phyloP scores from a whole-genome alignment of 2,888 invertebrate species.

The Dynastes maya region DNA sequence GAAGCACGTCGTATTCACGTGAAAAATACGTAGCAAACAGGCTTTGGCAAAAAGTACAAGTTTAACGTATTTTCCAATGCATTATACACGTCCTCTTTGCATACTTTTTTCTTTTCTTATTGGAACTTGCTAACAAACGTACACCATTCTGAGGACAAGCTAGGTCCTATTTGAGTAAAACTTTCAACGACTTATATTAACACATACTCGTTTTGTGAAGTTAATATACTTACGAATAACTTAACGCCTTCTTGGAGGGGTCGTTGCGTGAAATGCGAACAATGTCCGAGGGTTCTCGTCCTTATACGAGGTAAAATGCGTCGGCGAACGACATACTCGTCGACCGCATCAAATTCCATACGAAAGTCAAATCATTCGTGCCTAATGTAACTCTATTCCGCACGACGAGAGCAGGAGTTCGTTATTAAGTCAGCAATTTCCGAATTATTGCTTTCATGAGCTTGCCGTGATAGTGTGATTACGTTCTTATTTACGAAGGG shows the following conservation, averaged over 20 bases:
- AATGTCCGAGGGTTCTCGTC: constrained; percentile 1
- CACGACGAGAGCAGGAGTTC: background rate
- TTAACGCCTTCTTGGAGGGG: constrained; percentile 20
- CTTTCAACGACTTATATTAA: constrained; percentile 36
- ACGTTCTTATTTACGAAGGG: constrained; percentile 33
- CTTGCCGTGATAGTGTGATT: constrained; percentile 32
- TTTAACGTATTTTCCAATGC: background rate
- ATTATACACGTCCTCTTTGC: background rate
- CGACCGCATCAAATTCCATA: constrained; percentile 29
- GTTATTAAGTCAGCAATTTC: constrained; percentile 46
- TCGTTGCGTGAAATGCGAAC: constrained; percentile 19
- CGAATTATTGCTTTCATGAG: constrained; percentile 41
- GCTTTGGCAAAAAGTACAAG: background rate
- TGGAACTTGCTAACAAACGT: background rate
- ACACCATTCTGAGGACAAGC: background rate
- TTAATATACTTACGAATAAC: constrained; percentile 17
- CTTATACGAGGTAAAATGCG: constrained; percentile 13
- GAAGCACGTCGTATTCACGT: background rate
- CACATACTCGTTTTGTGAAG: constrained; percentile 25
- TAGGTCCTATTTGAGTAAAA: background rate
- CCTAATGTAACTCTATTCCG: constrained; percentile 20
- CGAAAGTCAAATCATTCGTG: constrained; percentile 38
- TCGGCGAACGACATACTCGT: constrained; percentile 22
- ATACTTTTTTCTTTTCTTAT: too few relatives aligned
- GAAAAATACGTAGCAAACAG: background rate